These are phyloP conservation scores for Engystomops pustulosus DNA, from an alignment of 2,113 vertebrate genomes.

Conservation along the genomic window DNA sequence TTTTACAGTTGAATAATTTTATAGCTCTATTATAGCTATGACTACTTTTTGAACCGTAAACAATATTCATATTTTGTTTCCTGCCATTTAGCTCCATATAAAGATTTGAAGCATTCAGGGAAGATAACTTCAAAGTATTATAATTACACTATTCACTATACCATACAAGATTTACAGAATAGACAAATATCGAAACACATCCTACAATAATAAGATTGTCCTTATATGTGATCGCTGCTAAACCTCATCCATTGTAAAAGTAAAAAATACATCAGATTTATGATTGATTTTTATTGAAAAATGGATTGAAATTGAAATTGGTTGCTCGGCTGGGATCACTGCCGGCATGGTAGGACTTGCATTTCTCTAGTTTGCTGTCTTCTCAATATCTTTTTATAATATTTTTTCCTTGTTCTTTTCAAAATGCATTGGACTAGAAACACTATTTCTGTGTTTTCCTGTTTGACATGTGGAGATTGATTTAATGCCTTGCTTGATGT, in stretches of 20 bases:
- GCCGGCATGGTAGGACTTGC: neutral
- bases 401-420: slow-evolving; percentile 1
- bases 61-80: neutral
- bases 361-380: neutral
- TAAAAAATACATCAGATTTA: neutral
- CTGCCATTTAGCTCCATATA: neutral
- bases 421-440: slow-evolving; percentile 55
- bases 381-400: slow-evolving; percentile 6
- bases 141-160: neutral
- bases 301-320: neutral
- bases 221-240: neutral
- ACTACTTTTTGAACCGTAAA: neutral
- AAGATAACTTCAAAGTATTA: neutral
- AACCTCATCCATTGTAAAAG: neutral
- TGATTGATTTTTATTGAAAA: neutral
- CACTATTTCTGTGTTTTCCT: slow-evolving; percentile 37
- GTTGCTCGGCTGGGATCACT: neutral
- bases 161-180: neutral
- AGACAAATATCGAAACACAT: neutral
- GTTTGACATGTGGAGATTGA: slow-evolving; percentile 18
- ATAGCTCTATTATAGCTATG: neutral
- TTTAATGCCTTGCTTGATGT: slow-evolving; percentile 21
- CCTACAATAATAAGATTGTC: neutral
- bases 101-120: neutral
- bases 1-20: neutral